phyloP scores from a whole-genome alignment of 2,888 invertebrate species.

The Catotricha subobsoleta region DNA sequence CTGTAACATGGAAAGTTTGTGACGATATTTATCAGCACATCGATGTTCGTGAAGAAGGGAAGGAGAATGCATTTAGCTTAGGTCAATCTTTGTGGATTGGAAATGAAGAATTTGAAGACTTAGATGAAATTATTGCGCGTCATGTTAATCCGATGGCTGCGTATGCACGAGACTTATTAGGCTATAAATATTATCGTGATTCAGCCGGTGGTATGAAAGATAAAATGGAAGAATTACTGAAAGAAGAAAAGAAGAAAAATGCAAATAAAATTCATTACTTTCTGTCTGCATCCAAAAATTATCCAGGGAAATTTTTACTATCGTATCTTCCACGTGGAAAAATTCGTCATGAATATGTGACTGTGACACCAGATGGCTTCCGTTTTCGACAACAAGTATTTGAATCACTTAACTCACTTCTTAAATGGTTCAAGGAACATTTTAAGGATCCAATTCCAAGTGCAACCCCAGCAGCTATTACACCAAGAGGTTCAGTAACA shows the following conservation, averaged over 20 bases:
- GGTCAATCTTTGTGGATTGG: constrained; percentile 78
- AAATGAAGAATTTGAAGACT: constrained; percentile 88
- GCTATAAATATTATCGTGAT: constrained; percentile 77
- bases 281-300: constrained; percentile 64
- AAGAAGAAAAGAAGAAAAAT: constrained; percentile 77
- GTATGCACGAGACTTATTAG: constrained; percentile 73
- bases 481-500: constrained; percentile 36
- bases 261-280: constrained; percentile 79
- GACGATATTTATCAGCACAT: constrained; percentile 92
- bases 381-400: constrained; percentile 79
- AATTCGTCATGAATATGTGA: constrained; percentile 79
- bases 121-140: constrained; percentile 97
- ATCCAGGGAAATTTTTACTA: constrained; percentile 82
- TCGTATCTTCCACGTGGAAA: constrained; percentile 80
- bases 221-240: constrained; percentile 70
- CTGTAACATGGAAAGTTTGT: constrained; percentile 97
- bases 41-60: constrained; percentile 87
- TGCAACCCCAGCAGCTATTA: constrained; percentile 43
- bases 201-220: constrained; percentile 63
- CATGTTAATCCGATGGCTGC: constrained; percentile 94
- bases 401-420: constrained; percentile 46
- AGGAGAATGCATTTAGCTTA: constrained; percentile 88
- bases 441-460: constrained; percentile 77
- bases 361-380: constrained; percentile 83
- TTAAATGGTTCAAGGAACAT: constrained; percentile 97